These are phyloP conservation scores for Morinoia aosen DNA, from an alignment of 2,888 invertebrate species.

Conservation along the genomic window DNA sequence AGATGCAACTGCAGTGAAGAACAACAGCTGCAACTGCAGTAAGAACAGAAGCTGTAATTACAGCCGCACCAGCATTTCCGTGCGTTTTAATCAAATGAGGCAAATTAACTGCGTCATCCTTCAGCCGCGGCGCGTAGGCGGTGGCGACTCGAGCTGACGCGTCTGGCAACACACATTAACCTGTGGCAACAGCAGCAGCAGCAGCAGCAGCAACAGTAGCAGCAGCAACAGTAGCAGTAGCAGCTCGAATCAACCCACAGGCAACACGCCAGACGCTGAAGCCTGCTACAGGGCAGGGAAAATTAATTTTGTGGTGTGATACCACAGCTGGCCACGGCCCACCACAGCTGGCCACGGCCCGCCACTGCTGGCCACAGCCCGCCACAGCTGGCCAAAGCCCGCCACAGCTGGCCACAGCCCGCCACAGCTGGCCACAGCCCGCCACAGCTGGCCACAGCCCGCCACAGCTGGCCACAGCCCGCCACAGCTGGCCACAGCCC, in stretches of 20 bases:
- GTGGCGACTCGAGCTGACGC: neutral
- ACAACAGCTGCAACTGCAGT: neutral
- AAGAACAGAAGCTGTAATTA: neutral
- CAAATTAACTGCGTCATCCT: too few relatives aligned
- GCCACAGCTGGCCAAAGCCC: neutral
- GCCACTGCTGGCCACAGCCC: neutral
- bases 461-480: too few relatives aligned
- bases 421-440: too few relatives aligned
- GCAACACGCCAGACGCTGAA: neutral
- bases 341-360: too few relatives aligned
- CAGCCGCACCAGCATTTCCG: too few relatives aligned
- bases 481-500: too few relatives aligned
- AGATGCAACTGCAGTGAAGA: neutral
- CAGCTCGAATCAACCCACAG: neutral
- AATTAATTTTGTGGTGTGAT: too few relatives aligned
- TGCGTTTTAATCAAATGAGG: too few relatives aligned
- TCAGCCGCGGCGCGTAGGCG: too few relatives aligned
- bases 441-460: too few relatives aligned
- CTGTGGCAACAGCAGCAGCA: neutral
- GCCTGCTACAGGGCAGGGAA: neutral
- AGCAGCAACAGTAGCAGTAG: neutral
- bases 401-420: neutral
- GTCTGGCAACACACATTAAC: neutral
- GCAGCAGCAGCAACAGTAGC: neutral
- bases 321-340: neutral